Evolutionary conservation across 2,797 vertebrate species (phyloP).

Genomic region (Mastacembelus armatus): DNA sequence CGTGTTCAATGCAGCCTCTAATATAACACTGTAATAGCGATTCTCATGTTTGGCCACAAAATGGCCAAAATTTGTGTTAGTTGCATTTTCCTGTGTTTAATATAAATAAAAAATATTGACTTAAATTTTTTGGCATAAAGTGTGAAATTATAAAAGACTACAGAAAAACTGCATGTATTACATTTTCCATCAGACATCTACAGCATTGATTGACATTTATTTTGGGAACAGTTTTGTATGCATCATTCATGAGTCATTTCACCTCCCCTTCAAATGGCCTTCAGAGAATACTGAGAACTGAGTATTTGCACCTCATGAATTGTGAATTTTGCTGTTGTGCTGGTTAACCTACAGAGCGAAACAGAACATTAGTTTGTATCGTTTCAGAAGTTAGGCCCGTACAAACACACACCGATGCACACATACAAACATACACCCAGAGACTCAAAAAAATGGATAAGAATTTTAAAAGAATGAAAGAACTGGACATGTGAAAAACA

Average conservation of each 20-base stretch:
- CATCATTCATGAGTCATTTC: slow-evolving; percentile 63
- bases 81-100: not conserved
- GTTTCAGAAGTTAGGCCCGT: slow-evolving; percentile 4
- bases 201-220: slow-evolving; percentile 50
- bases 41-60: not conserved
- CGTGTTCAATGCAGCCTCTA: not conserved
- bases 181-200: slow-evolving; percentile 34
- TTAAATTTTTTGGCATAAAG: too few relatives aligned
- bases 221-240: slow-evolving; percentile 48
- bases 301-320: slow-evolving; percentile 58
- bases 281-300: slow-evolving; percentile 49
- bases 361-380: slow-evolving; percentile 24
- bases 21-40: not conserved
- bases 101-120: too few relatives aligned
- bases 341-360: slow-evolving; percentile 32
- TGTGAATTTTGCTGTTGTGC: slow-evolving; percentile 46
- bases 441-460: not conserved
- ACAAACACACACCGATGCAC: not conserved
- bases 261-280: slow-evolving; percentile 58
- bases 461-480: slow-evolving; percentile 9
- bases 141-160: not conserved
- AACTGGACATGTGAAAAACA: slow-evolving; percentile 18
- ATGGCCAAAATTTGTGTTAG: not conserved
- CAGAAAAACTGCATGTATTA: not conserved
- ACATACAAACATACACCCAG: slow-evolving; percentile 7